A percentile compares a stretch with the other conserved stretches of the same genome.
These are phyloP conservation scores for Drosophila neotestacea DNA, from an alignment of 2,888 invertebrate species.

Conservation along the genomic window DNA sequence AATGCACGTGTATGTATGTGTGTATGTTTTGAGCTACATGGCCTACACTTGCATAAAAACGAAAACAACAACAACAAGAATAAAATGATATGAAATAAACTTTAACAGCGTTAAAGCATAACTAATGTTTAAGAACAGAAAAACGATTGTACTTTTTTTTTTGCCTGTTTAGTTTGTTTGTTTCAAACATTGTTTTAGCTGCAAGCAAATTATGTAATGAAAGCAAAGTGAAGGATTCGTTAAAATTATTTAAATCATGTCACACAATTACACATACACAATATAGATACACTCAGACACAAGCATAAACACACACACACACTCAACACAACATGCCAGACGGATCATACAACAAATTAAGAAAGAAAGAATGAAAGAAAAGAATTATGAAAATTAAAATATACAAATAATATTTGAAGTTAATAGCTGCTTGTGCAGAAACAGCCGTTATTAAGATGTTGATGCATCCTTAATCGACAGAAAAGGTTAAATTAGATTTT, in stretches of 20 bases:
- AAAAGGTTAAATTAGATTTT: constrained; percentile 66
- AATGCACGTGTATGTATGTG: constrained; percentile 29
- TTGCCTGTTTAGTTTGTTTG: constrained; percentile 67
- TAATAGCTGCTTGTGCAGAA: constrained; percentile 52
- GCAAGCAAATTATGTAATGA: constrained; percentile 77
- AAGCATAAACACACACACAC: constrained; percentile 20
- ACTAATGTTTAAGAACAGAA: constrained; percentile 50
- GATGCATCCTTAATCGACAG: constrained; percentile 65
- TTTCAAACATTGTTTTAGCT: constrained; percentile 79
- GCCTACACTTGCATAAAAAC: constrained; percentile 51
- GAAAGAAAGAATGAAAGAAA: constrained; percentile 19
- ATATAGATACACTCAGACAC: constrained; percentile 39
- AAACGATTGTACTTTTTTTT: constrained; percentile 59
- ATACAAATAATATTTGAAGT: constrained; percentile 15
- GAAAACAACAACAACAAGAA: constrained; percentile 30
- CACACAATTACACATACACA: constrained; percentile 50
- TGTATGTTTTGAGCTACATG: constrained; percentile 37
- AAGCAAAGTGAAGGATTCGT: constrained; percentile 49
- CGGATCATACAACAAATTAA: constrained; percentile 50
- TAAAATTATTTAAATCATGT: constrained; percentile 59
- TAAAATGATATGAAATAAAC: constrained; percentile 57
- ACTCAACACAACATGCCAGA: constrained; percentile 49
- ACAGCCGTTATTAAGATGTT: constrained; percentile 60
- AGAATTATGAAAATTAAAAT: constrained; percentile 12
- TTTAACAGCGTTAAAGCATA: constrained; percentile 45